Evolutionary conservation across 2,888 invertebrate genomes (phyloP), one percentile per base, ranked within the genome.

Genomic region (Eretmocerus hayati): DNA sequence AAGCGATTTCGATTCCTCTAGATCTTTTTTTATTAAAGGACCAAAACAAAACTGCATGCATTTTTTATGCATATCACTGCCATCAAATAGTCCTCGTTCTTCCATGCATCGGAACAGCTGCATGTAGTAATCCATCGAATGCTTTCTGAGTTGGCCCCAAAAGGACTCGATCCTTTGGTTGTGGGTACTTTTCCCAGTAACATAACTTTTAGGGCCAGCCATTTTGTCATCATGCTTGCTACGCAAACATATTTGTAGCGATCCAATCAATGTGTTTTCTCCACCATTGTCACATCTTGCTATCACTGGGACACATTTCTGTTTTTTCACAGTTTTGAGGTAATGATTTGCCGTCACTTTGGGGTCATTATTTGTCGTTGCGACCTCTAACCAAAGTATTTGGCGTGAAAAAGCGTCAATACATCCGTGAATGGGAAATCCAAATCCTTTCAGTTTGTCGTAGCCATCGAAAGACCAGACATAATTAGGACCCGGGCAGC

Each of bases 391-490:
- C 51, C 51, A 55, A 6, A 51, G 15, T 22, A 55, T 36, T 22
- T 53, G 42, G 21, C 46, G 31, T 1, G 46, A 53, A 41, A 40
- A 53, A 8, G 53, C 51, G 37, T 53, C 51, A 18, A 53, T 46
- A 21, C 55, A 55, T 4, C 49, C 53, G 21, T 53, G 50, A 9
- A 55, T 48, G 3, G 53, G 36, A 42, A 53, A 51, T 5, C 55
- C 53, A 46, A 48, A 53, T 19, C 42, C 48, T 15, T 53, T 55
- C 2, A 55, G 18, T 46, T 55, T 53, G 31, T 55, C 53, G 23
- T 55, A 55, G 11, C 55, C 53, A 40, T 55, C 53, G 9, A 48
- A 4, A 26, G 53, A 53, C 51, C 51, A 55, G 11, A 48, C 11
- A 32, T 51, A 53, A 40, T 53, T 53, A 4, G 53, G 55, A 16